These are phyloP conservation scores for Sycophaga agraensis DNA, from an alignment of 1,140 invertebrate species.

Conservation along the genomic window DNA sequence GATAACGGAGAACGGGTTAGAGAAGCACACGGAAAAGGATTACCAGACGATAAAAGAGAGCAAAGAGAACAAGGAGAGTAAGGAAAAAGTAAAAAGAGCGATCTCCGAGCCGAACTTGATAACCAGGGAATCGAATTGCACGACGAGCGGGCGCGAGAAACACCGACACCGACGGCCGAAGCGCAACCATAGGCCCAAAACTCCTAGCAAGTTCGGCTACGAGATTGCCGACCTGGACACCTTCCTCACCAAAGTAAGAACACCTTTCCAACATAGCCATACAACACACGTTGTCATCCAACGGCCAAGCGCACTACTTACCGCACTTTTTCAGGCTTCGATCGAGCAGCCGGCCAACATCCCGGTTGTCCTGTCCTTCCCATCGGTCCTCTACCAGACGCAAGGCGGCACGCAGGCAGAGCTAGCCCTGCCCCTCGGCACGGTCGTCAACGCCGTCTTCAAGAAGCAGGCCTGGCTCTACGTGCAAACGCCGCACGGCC, in stretches of 20 bases:
- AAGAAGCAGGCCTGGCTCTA: constrained; percentile 82
- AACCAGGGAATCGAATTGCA: constrained; percentile 35
- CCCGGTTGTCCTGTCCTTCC: constrained; percentile 75
- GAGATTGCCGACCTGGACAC: constrained; percentile 74
- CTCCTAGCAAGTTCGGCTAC: constrained; percentile 64
- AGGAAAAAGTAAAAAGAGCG: constrained; percentile 45
- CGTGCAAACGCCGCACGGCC: constrained; percentile 76
- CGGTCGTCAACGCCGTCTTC: constrained; percentile 82
- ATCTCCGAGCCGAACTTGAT: constrained; percentile 45
- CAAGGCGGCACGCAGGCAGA: constrained; percentile 71
- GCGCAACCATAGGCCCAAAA: constrained; percentile 41
- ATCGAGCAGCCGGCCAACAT: constrained; percentile 76
- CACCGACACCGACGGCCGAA: constrained; percentile 41
- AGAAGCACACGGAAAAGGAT: constrained; percentile 31
- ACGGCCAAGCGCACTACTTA: no score
- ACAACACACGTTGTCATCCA: no score
- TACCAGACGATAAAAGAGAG: constrained; percentile 9
- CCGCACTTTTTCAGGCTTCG: constrained; percentile 61
- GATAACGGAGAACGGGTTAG: constrained; percentile 23
- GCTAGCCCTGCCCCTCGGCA: constrained; percentile 72
- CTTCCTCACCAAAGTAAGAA: constrained; percentile 68
- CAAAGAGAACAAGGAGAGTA: neutral
- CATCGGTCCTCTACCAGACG: constrained; percentile 74
- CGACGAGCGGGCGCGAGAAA: constrained; percentile 30
- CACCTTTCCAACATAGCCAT: neutral